Percentiles rank a stretch among this genome's conserved stretches.
These are phyloP conservation scores for Melanotus villosus DNA, from an alignment of 2,888 invertebrate genomes.

Conservation along the genomic window DNA sequence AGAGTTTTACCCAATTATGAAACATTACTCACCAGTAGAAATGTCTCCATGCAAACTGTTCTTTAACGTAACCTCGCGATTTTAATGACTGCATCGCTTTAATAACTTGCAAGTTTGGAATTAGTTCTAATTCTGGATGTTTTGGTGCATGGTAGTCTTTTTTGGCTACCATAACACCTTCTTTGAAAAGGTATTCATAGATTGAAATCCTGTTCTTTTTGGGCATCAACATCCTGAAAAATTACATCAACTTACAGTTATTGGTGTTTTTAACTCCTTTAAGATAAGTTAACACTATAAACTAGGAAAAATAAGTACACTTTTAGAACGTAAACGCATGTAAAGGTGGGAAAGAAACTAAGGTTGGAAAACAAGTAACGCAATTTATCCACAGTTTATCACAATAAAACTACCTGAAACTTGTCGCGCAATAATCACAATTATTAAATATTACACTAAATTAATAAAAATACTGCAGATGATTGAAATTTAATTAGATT, in stretches of 20 bases:
- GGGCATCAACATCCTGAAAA: conserved; percentile 98
- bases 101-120: conserved; percentile 98
- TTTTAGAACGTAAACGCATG: too few species aligned
- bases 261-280: background rate
- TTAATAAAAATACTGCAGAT: background rate
- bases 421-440: too few species aligned
- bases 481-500: background rate
- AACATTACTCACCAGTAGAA: conserved; percentile 88
- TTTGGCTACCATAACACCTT: conserved; percentile 99
- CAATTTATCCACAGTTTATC: too few species aligned
- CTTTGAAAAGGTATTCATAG: conserved; percentile 98
- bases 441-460: background rate
- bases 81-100: conserved; percentile 98
- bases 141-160: conserved; percentile 98
- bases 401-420: too few species aligned
- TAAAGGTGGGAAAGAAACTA: too few species aligned
- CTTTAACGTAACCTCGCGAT: conserved; percentile 97
- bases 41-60: conserved; percentile 99
- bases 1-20: too few species aligned
- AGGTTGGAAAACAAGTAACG: too few species aligned
- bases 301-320: too few species aligned
- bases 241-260: background rate
- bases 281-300: too few species aligned
- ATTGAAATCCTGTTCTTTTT: conserved; percentile 97
- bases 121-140: conserved; percentile 94